phyloP scores from a whole-genome alignment of 2,113 vertebrate species.

The Apeltes quadracus region DNA sequence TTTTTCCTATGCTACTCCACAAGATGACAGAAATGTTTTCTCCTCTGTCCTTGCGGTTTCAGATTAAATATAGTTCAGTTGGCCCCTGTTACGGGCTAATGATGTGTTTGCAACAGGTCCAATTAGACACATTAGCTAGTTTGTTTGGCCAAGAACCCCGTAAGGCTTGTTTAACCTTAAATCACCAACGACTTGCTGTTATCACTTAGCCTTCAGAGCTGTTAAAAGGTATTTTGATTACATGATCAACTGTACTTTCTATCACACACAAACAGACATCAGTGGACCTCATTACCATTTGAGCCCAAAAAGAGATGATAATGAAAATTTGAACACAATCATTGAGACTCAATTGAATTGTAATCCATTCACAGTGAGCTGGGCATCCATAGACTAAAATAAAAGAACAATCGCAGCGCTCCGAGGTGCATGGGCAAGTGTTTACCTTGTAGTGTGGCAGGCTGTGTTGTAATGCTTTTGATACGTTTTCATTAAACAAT shows the following conservation, averaged over 20 bases:
- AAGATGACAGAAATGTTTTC: not conserved
- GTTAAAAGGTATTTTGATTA: constrained; percentile 18
- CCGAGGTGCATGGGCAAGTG: constrained; percentile 15
- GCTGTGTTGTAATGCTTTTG: constrained; percentile 29
- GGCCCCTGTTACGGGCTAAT: constrained; percentile 5
- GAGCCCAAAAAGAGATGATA: constrained; percentile 28
- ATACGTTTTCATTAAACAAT: constrained; percentile 48
- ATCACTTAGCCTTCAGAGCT: not conserved
- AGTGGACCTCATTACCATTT: constrained; percentile 32
- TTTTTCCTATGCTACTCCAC: not conserved
- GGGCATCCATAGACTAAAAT: constrained; percentile 18
- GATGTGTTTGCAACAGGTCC: constrained; percentile 7
- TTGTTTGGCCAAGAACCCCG: constrained; percentile 1
- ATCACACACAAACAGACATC: constrained; percentile 24
- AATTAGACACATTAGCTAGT: constrained; percentile 19
- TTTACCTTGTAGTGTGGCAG: constrained; percentile 14
- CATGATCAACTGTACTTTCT: constrained; percentile 24
- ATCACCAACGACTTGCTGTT: constrained; percentile 7
- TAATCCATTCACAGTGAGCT: constrained; percentile 32
- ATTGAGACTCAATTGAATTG: constrained; percentile 13
- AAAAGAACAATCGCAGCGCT: constrained; percentile 21
- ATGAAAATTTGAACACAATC: constrained; percentile 32
- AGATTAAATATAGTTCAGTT: constrained; percentile 28
- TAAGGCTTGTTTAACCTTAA: constrained; percentile 10
- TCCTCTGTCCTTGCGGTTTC: constrained; percentile 1